phyloP scores from a whole-genome alignment of 1,140 invertebrate genomes.

The Bombus pascuorum region DNA sequence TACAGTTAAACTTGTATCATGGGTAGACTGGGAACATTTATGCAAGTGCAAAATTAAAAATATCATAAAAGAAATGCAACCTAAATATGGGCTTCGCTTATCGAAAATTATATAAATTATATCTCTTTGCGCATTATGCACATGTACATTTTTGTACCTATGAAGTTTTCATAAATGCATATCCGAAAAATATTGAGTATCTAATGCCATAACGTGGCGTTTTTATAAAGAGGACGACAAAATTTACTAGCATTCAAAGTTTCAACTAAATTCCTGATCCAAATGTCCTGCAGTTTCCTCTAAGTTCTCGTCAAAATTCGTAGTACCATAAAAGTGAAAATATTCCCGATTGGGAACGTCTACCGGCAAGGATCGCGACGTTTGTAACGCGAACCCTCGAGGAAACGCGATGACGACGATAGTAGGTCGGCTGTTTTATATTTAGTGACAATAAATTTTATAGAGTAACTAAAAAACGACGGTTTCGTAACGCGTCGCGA shows the following conservation, averaged over 20 bases:
- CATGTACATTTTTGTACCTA: background rate
- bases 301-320: background rate
- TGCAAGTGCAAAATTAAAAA: background rate
- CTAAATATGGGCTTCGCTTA: background rate
- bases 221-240: background rate
- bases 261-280: background rate
- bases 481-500: conserved; percentile 22
- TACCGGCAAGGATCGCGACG: background rate
- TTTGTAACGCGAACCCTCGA: background rate
- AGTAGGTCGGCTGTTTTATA: conserved; percentile 36
- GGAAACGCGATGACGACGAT: conserved; percentile 23
- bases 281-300: background rate
- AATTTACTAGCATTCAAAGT: background rate
- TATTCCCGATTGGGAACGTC: background rate
- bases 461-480: background rate
- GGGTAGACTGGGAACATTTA: background rate
- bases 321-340: background rate
- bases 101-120: background rate
- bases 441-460: conserved; percentile 34
- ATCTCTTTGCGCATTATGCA: too few species aligned
- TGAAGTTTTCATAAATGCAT: background rate
- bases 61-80: too few species aligned
- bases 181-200: background rate
- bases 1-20: too few species aligned
- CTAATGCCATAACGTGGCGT: background rate